A percentile compares a stretch with the other conserved stretches of the same genome.
Conservation (phyloP, 2,797 vertebrate genomes). For the Lagodon rhomboides region DNA sequence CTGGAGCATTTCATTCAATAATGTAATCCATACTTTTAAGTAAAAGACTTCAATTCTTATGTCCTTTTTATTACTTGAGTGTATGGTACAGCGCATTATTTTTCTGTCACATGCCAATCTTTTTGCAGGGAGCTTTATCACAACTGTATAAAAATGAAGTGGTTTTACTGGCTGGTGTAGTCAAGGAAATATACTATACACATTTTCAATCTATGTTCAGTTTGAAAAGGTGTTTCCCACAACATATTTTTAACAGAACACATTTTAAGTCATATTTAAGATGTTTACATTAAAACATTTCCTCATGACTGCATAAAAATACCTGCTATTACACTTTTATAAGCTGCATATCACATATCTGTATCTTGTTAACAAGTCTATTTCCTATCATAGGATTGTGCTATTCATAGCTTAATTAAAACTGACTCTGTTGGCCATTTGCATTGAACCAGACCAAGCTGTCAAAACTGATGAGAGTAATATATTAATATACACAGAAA, state of each 20-base stretch:
- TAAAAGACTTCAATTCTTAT: slow-evolving; percentile 83
- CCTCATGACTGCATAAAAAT: neutral
- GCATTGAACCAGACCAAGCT: slow-evolving; percentile 23
- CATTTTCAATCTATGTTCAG: slow-evolving; percentile 1
- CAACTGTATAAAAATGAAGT: slow-evolving; percentile 59
- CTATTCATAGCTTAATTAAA: slow-evolving; percentile 52
- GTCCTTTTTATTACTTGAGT: slow-evolving; percentile 81
- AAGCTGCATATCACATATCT: neutral
- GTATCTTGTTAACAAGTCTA: slow-evolving; percentile 31
- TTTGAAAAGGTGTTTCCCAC: slow-evolving; percentile 8
- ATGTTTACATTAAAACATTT: slow-evolving; percentile 9
- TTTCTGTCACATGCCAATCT: slow-evolving; percentile 76
- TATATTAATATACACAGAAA: slow-evolving; percentile 25
- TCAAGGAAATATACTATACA: slow-evolving; percentile 53
- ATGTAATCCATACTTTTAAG: slow-evolving; percentile 87
- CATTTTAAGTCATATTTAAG: slow-evolving; percentile 7
- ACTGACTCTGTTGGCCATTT: slow-evolving; percentile 23
- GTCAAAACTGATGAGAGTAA: slow-evolving; percentile 14
- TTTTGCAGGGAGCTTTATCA: slow-evolving; percentile 60
- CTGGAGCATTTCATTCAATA: slow-evolving; percentile 88
- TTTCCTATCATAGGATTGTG: slow-evolving; percentile 31
- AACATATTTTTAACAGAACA: slow-evolving; percentile 4
- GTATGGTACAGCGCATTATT: slow-evolving; percentile 73
- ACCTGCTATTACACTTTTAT: neutral
- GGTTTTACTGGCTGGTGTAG: slow-evolving; percentile 54